Evolutionary conservation across 2,888 invertebrate genomes (phyloP).

Genomic region (Dusona sp.): DNA sequence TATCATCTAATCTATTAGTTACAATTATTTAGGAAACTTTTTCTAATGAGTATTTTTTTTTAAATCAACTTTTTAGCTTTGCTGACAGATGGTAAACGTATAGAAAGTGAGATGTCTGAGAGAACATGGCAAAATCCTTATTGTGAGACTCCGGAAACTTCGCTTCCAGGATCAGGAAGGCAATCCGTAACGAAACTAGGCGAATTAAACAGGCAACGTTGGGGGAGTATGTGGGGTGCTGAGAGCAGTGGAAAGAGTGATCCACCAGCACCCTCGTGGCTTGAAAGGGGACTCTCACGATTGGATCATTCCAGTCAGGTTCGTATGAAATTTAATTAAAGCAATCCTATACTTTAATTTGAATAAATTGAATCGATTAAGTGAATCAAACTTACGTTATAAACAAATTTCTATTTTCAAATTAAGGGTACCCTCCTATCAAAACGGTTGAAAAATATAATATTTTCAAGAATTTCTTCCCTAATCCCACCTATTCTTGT

Average conservation of each 20-base stretch:
- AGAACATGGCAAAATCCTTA: conserved; percentile 81
- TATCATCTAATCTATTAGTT: no score
- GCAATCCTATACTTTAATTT: background rate
- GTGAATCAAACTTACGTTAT: background rate
- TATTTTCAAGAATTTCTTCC: no score
- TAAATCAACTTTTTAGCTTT: conserved; percentile 18
- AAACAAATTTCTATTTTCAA: background rate
- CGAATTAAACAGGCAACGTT: conserved; percentile 81
- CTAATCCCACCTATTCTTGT: no score
- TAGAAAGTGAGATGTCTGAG: conserved; percentile 74
- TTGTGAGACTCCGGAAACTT: conserved; percentile 78
- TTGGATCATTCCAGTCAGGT: conserved; percentile 82
- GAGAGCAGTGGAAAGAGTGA: conserved; percentile 76
- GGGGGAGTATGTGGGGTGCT: conserved; percentile 82
- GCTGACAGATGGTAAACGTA: conserved; percentile 55
- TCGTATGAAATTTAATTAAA: conserved; percentile 41
- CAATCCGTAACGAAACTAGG: conserved; percentile 76
- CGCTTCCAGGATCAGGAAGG: conserved; percentile 78
- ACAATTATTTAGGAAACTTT: background rate
- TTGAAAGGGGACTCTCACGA: conserved; percentile 82
- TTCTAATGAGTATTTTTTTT: background rate
- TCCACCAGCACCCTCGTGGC: conserved; percentile 83
- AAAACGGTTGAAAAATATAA: no score
- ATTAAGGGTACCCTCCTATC: no score
- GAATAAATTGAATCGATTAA: background rate